Evolutionary conservation across 2,888 invertebrate genomes (phyloP), one percentile per base, ranked within the genome.

Genomic region (Andrena dorsata): DNA sequence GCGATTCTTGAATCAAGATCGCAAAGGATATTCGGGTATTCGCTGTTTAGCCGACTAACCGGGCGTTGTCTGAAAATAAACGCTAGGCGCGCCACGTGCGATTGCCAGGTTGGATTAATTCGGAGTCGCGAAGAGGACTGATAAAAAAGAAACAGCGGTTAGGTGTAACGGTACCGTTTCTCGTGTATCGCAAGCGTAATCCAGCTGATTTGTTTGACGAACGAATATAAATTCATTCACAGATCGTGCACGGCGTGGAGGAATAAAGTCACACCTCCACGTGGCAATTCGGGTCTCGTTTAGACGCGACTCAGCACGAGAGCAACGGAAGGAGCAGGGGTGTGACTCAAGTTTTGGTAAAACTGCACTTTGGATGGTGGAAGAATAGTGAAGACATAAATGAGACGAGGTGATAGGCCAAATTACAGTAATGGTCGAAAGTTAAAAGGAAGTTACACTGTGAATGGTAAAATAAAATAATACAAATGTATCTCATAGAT

Each of bases 61-160:
- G 35, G 30, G 56, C 28, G 49, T 69, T 64, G 69, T 41, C 78
- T 47, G 68, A 85, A 83, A 86, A 82, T 83, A 88, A 86, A 86
- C 78, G 28, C 30, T n/a, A 6, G 28, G 13, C 51, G 72, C 77
- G 76, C 80, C 86, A 83, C 65, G 82, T 85, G 82, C 47, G 63
- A 58, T 64, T 47, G 35, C 69, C 32, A 23, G 64, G 30, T 8
- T 2, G 56, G 47, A 51, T 82, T 65, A 53, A 63, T 68, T 76
- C 61, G 69, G 32, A 32, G 49, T 41, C 47, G 49, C 49, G 60
- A 53, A 74, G 23, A 20, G 23, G 53, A 56, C 20, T 66, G 65
- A 76, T 71, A 72, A 78, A 72, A 66, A 71, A 58, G 53, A 16
- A n/a, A 53, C 32, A 13, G 68, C 30, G 64, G 30, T 56, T 53